phyloP scores from a whole-genome alignment of 2,113 vertebrate species.

The Cisticola juncidis region DNA sequence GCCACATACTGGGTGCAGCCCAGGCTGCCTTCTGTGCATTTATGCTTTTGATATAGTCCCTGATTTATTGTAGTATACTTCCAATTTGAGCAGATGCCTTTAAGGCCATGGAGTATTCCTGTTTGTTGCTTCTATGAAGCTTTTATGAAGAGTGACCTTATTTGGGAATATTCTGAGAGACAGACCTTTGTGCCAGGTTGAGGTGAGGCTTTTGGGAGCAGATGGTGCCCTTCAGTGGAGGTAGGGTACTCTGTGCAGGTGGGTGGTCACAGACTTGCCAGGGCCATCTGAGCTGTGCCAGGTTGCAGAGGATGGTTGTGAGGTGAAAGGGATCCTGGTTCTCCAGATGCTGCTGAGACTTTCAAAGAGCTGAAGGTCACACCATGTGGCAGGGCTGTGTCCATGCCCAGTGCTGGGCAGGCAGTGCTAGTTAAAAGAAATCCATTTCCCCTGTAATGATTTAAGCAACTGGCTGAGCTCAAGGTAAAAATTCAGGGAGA shows the following conservation, averaged over 20 bases:
- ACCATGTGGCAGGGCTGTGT: not conserved
- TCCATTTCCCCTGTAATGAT: not conserved
- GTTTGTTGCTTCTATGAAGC: not conserved
- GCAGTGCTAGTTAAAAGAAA: not conserved
- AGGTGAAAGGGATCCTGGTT: not conserved
- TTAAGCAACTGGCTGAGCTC: not conserved
- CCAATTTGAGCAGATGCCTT: not conserved
- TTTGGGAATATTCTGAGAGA: not conserved
- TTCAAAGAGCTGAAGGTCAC: not conserved
- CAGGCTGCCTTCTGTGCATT: not conserved
- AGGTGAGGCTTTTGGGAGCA: not conserved
- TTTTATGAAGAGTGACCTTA: not conserved
- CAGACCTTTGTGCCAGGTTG: not conserved
- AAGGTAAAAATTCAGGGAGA: not conserved
- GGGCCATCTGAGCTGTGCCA: not conserved
- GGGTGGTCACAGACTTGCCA: not conserved
- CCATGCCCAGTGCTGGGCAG: not conserved
- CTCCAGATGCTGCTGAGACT: not conserved
- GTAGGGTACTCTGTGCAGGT: not conserved
- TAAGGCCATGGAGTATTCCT: not conserved
- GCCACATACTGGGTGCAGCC: not conserved
- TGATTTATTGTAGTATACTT: not conserved
- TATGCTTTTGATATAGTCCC: not conserved
- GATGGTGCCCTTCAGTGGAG: not conserved
- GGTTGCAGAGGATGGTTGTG: not conserved